Evolutionary conservation across 2,888 invertebrate species (phyloP), one percentile per base, ranked within the genome.

Genomic region (Helobdella robusta): DNA sequence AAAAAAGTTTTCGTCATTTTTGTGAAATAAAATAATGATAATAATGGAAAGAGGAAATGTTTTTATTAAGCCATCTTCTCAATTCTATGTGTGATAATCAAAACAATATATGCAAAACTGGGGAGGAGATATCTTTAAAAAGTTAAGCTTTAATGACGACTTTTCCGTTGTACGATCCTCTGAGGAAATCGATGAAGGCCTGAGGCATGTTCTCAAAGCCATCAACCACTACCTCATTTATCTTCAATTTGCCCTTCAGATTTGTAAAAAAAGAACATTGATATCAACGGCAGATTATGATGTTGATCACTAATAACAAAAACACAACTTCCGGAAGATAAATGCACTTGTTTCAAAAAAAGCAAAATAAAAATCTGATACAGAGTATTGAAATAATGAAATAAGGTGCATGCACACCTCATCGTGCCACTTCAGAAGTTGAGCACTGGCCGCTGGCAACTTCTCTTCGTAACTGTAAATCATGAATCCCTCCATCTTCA

Each of bases 131-230:
- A n/a, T n/a, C n/a, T n/a, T n/a, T n/a, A n/a, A n/a, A n/a, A n/a
- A n/a, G n/a, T 50, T 25, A 50, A 25, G 63, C 71, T 65, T 74
- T 74, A 6, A 88, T 84, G 67, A 87, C 77, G 36, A 86, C 85
- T 81, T 88, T 88, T 60, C 88, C 88, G 30, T 82, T 82, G 77
- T 86, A 87, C 73, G 84, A 84, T 40, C 88, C 87, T 64, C 75
- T 73, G 65, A 84, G 77, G 75, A 88, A 82, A 18, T 84, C 85
- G 64, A 84, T 81, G 68, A 88, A 84, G 40, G 87, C 87, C 59
- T 85, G 82, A 1, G 86, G 85, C 84, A 86, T 85, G 72, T 86
- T 86, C 69, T 87, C 86, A 77, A 88, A 87, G 1, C 87, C 88
- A 67, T 85, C 79, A 1, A 86, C 86, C 1, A 85, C 75, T 56